A percentile compares a stretch with the other conserved stretches of the same genome.
These are phyloP conservation scores for Leuciscus idus DNA, from an alignment of 2,113 vertebrate species.

Conservation along the genomic window DNA sequence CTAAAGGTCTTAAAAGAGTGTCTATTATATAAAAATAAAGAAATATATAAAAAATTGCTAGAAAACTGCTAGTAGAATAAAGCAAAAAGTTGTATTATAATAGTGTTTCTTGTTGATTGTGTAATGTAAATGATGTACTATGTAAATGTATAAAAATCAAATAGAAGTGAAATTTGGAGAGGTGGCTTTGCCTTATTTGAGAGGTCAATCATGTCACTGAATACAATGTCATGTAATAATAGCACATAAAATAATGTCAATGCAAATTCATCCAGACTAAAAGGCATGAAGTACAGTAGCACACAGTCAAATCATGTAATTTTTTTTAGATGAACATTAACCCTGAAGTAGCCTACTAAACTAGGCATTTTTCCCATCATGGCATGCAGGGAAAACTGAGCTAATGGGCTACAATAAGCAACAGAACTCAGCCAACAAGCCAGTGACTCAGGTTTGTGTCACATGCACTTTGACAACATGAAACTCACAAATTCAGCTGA, in stretches of 20 bases:
- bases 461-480: background rate
- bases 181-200: background rate
- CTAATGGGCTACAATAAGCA: background rate
- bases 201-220: background rate
- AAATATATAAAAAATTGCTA: background rate
- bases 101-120: background rate
- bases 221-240: background rate
- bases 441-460: background rate
- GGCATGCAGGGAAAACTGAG: background rate
- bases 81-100: background rate
- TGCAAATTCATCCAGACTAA: background rate
- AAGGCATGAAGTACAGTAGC: background rate
- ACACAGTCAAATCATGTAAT: background rate
- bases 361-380: background rate
- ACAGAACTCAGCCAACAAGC: background rate
- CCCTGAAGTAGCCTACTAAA: background rate
- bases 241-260: background rate
- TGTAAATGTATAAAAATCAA: background rate
- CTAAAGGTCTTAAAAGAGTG: background rate
- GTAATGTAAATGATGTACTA: background rate
- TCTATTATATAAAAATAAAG: background rate
- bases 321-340: background rate
- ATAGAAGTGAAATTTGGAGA: background rate
- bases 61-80: background rate
- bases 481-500: background rate